Conservation (phyloP, 2,113 vertebrate genomes). For the Tetraodon nigroviridis region DNA sequence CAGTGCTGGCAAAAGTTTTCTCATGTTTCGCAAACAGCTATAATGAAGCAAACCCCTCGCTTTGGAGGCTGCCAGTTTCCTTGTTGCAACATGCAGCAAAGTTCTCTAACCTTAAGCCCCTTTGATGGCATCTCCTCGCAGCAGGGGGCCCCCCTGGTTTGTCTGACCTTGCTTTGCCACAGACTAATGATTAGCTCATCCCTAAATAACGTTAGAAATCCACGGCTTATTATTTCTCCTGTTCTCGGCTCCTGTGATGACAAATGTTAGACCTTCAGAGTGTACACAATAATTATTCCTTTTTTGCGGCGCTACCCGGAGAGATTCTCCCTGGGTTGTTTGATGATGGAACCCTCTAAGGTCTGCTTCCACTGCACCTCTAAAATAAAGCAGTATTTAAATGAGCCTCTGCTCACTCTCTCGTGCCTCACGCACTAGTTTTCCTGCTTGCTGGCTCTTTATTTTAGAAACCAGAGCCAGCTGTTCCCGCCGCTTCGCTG, state of each 20-base stretch:
- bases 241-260: constrained; percentile 62
- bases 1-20: no score
- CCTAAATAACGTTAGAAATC: constrained; percentile 65
- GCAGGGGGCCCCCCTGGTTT: constrained; percentile 40
- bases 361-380: constrained; percentile 52
- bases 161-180: constrained; percentile 38
- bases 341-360: constrained; percentile 66
- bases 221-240: constrained; percentile 59
- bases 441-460: constrained; percentile 44
- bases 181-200: constrained; percentile 64
- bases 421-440: constrained; percentile 33
- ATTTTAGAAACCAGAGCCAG: constrained; percentile 30
- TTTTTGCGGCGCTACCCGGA: constrained; percentile 44
- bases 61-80: constrained; percentile 3
- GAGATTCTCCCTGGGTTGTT: constrained; percentile 58
- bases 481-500: constrained; percentile 39
- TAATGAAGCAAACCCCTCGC: background rate
- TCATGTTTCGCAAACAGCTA: no score
- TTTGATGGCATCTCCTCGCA: constrained; percentile 62
- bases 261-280: constrained; percentile 66
- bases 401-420: constrained; percentile 53
- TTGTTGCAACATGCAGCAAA: constrained; percentile 43
- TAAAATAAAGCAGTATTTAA: constrained; percentile 65
- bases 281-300: constrained; percentile 66
- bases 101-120: constrained; percentile 51